Evolutionary conservation across 2,888 invertebrate species (phyloP).

Genomic region (Tetheella fluctuosa): DNA sequence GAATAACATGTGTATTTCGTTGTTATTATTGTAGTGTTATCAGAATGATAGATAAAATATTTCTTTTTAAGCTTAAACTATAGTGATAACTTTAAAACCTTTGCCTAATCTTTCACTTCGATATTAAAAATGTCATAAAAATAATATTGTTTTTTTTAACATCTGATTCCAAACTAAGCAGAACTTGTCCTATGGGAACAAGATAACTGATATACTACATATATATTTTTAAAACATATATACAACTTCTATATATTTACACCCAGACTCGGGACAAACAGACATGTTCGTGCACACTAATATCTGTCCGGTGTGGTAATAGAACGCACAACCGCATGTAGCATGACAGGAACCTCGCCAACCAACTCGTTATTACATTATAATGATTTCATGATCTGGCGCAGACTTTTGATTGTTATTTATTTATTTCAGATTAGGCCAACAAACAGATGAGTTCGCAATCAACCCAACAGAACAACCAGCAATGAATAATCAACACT

Average conservation of each 20-base stretch:
- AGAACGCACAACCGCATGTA: too few species aligned
- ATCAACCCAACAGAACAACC: conserved; percentile 56
- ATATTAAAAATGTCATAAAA: neutral
- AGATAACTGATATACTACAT: too few species aligned
- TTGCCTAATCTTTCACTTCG: neutral
- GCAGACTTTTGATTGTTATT: neutral
- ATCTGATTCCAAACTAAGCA: too few species aligned
- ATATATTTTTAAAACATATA: too few species aligned
- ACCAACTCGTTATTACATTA: too few species aligned
- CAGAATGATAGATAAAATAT: neutral
- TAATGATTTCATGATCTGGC: neutral
- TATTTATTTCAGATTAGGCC: conserved; percentile 64
- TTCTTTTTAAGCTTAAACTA: neutral
- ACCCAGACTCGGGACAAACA: too few species aligned
- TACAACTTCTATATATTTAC: too few species aligned
- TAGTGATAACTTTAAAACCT: neutral
- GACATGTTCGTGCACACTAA: too few species aligned
- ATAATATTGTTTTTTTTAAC: too few species aligned
- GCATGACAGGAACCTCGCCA: too few species aligned
- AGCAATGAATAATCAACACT: conserved; percentile 72
- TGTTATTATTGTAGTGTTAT: neutral
- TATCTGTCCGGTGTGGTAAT: too few species aligned
- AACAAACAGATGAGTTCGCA: conserved; percentile 72
- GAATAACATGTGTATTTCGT: neutral
- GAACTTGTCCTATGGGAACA: too few species aligned